A percentile compares a stretch with the other conserved stretches of the same genome.
Conservation (phyloP, 1,140 invertebrate species). For the Tetragonula clypearis region DNA sequence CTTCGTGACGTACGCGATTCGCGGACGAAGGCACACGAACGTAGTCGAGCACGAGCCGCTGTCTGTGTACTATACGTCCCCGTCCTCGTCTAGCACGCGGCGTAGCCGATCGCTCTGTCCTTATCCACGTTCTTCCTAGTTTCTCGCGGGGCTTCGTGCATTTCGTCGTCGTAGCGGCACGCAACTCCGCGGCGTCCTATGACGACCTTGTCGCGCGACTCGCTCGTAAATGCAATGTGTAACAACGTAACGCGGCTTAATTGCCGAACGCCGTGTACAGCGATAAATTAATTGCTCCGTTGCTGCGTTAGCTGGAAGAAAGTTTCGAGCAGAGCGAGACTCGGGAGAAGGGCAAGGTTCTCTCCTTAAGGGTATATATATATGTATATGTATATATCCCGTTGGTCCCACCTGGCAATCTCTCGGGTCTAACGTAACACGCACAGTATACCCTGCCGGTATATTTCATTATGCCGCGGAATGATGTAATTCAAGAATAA, state of each 20-base stretch:
- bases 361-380: no score
- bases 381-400: no score
- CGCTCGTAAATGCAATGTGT: conserved; percentile 46
- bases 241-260: conserved; percentile 51
- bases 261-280: neutral
- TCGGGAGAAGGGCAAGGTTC: neutral
- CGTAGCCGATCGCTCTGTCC: neutral
- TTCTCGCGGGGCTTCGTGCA: conserved; percentile 45
- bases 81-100: neutral
- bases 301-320: no score
- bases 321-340: neutral
- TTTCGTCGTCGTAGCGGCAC: conserved; percentile 41
- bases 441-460: no score
- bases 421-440: no score
- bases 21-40: conserved; percentile 50
- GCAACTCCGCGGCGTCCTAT: conserved; percentile 46
- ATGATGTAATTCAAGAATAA: neutral
- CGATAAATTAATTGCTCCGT: conserved; percentile 3
- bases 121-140: conserved; percentile 32
- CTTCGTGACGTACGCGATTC: conserved; percentile 68
- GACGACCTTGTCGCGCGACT: conserved; percentile 52
- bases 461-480: no score
- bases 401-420: neutral
- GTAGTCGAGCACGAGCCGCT: conserved; percentile 24
- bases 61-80: neutral